Conservation (phyloP, 2,888 invertebrate genomes). For the Magallana nippona region DNA sequence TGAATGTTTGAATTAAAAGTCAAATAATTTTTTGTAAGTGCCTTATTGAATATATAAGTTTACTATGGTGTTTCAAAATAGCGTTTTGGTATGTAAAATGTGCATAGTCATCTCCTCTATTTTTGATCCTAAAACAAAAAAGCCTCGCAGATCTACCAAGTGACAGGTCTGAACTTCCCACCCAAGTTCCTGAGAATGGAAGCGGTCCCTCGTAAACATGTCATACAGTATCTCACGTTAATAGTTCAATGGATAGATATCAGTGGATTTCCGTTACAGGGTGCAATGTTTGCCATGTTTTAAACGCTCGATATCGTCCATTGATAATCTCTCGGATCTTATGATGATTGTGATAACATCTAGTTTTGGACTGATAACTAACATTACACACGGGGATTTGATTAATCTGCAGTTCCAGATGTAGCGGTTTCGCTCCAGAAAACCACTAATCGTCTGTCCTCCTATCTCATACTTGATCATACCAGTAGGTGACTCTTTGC, state of each 20-base stretch:
- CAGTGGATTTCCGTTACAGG: neutral
- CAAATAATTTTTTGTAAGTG: neutral
- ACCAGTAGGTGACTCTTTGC: neutral
- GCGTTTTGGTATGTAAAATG: neutral
- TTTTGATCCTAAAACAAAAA: neutral
- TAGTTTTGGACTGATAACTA: neutral
- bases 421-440: neutral
- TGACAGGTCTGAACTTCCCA: slow-evolving; percentile 12
- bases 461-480: neutral
- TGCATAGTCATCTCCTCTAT: neutral
- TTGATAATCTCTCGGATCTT: slow-evolving; percentile 18
- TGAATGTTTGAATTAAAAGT: no score
- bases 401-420: neutral
- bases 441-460: neutral
- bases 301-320: neutral
- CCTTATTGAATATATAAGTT: no score
- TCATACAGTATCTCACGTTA: neutral
- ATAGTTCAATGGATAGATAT: neutral
- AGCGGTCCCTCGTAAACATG: neutral
- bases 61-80: neutral
- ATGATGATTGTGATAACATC: slow-evolving; percentile 7
- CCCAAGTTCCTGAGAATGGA: neutral
- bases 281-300: slow-evolving; percentile 20
- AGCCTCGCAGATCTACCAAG: neutral
- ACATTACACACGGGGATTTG: slow-evolving; percentile 21